Percentiles rank a stretch among this genome's conserved stretches.
These are phyloP conservation scores for Falco naumanni DNA, from an alignment of 2,797 vertebrate genomes.

Conservation along the genomic window DNA sequence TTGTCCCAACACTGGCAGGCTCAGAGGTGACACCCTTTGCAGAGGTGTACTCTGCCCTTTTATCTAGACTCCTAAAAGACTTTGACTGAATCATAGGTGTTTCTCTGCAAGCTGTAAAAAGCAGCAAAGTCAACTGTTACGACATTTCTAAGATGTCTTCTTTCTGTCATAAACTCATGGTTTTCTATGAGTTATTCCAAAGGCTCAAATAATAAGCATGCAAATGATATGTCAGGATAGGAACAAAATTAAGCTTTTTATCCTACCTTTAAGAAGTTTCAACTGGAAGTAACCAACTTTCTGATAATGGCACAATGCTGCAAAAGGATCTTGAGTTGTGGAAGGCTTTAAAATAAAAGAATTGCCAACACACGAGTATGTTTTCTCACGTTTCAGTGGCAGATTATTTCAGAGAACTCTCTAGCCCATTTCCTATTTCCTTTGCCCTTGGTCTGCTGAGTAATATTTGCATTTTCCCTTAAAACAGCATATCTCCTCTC, in stretches of 20 bases:
- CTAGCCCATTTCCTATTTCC: constrained; percentile 69
- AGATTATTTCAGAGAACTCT: constrained; percentile 59
- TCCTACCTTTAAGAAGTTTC: constrained; percentile 34
- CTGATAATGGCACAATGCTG: neutral
- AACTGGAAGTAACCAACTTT: neutral
- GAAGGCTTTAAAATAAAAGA: constrained; percentile 1
- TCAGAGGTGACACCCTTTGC: neutral
- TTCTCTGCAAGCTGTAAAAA: neutral
- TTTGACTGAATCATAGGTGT: neutral
- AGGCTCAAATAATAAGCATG: constrained; percentile 37
- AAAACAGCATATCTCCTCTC: constrained; percentile 77
- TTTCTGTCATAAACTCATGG: neutral
- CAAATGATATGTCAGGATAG: constrained; percentile 6
- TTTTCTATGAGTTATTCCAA: constrained; percentile 46
- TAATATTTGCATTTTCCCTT: constrained; percentile 79
- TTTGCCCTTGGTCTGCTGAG: constrained; percentile 72
- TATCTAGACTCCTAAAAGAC: neutral
- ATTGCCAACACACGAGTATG: neutral
- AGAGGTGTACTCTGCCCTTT: neutral
- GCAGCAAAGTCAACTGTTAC: neutral
- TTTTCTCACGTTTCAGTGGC: constrained; percentile 55
- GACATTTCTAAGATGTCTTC: neutral
- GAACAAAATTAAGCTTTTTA: constrained; percentile 16
- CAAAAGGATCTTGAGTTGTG: neutral
- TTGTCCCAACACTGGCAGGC: neutral